Evolutionary conservation across 2,113 vertebrate species (phyloP), one percentile per base, ranked within the genome.

Genomic region (Eubucco bourcierii): DNA sequence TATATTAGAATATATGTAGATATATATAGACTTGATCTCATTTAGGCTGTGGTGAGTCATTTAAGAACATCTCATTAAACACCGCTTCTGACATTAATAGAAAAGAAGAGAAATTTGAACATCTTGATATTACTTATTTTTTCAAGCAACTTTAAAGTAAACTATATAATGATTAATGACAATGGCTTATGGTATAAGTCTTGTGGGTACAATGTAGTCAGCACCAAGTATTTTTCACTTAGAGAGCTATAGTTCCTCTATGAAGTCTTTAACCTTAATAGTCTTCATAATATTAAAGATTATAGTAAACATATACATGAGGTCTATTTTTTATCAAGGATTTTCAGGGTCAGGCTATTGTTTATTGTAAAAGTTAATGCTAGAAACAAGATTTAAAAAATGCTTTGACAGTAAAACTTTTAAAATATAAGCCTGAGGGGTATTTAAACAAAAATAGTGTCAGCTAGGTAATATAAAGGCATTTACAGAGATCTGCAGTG

Each of bases 61-160:
- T 84, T 64, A 41, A 67, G 59, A 80, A 46, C 19, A 37, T 75
- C 73, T 91, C 33, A 79, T 59, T 80, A 87, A 76, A 85, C 31
- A 46, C 31, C 73, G 29, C 24, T 84, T 91, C 60, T 0, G 0
- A 73, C 50, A 59, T n/a, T 46, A 85, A 28, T 4, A 77, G 64
- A 90, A 71, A 60, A 67, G 28, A 76, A 73, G 46, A 65, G 15
- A 41, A 2, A 66, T 85, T 61, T 53, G 4, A 80, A 80, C n/a
- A 86, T 78, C 20, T 53, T 94, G 47, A 50, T 12, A 24, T 71
- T 80, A 21, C 29, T 82, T 81, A 34, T 80, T 80, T 66, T 91
- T 83, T 75, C 39, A 84, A 91, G 27, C 18, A 78, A 44, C 65
- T 95, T 94, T 74, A 73, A 86, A 87, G 10, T 46, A 64, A 83